Base-by-base conservation (phyloP, 1,140 invertebrate genomes). In the Caenorhabditis tropicalis region DNA sequence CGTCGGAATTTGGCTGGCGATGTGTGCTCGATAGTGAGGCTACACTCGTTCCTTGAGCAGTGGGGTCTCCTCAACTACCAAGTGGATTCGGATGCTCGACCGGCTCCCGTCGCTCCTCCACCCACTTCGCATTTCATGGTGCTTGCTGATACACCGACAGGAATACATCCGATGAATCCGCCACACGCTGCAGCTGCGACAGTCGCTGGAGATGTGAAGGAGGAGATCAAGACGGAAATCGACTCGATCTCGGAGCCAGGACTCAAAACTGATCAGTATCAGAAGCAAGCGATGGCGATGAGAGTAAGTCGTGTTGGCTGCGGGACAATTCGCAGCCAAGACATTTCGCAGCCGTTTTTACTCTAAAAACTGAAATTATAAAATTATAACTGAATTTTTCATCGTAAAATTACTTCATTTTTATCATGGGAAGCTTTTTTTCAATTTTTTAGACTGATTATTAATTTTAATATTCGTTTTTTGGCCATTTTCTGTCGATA, bases 121-220 rank as follows among this genome's bases (percentile, higher is more conserved):
- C 96, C 97, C 1, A 99, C 98, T 1, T 98, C 97, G 3, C 98
- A 99, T 93, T 99, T 99, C 93, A 97, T 99, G 92, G 96, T 99
- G 84, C 92, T 99, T 51, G 97, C 96, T 1, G 98, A 99, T 92
- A 98, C 98, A 1, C 98, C 98, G 0, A 98, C 96, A 4, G 98
- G 98, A 36, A 93, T 99, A 51, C 96, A 98, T 88, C 95, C 97
- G 6, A 93, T 97, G 3, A 96, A 96, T 92, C 94, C 95, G 1
- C 48, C 51, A 5, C 70, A 79, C 12, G 19, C 27, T 15, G 21
- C 51, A 29, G 58, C 51, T 3, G 79, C 36, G 10, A 43, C 39
- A 43, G 24, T 43, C n/a, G 84, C 31, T 0, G 79, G 46, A n/a
- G 84, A 79, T 4, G 84, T 29, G 15, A 83, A 88, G 39, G 83